These are phyloP conservation scores for Pygoscelis antarcticus DNA, from an alignment of 2,113 vertebrate species.

Conservation along the genomic window DNA sequence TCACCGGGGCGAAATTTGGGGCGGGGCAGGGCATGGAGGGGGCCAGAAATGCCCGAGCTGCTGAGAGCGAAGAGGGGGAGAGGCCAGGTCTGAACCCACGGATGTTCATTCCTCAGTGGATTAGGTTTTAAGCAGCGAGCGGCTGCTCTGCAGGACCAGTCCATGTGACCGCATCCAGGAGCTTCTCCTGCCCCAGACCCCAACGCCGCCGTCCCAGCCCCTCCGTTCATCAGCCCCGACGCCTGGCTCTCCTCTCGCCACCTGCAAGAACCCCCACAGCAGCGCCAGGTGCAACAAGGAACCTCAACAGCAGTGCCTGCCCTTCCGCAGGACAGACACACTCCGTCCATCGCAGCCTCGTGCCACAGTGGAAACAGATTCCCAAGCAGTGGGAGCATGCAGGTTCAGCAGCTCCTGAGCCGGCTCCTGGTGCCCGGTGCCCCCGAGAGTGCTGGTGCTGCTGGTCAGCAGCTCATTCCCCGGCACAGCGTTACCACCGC, in stretches of 20 bases:
- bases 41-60: background rate
- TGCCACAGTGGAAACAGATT: background rate
- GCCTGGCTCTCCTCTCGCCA: background rate
- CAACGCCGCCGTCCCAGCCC: background rate
- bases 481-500: background rate
- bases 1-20: background rate
- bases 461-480: background rate
- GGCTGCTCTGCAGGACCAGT: background rate
- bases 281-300: background rate
- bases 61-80: rapidly evolving
- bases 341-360: rapidly evolving
- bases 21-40: background rate
- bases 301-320: background rate
- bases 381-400: rapidly evolving
- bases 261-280: background rate
- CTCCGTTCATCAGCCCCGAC: background rate
- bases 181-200: background rate
- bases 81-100: background rate
- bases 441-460: background rate
- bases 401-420: background rate
- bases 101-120: background rate
- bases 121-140: background rate
- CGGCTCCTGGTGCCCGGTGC: background rate
- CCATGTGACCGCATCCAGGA: background rate
- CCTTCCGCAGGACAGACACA: background rate